Percentiles rank a stretch among this genome's conserved stretches.
Conservation (phyloP, 53 echinoderm and acorn worm genomes). For the Zoroaster sp. region DNA sequence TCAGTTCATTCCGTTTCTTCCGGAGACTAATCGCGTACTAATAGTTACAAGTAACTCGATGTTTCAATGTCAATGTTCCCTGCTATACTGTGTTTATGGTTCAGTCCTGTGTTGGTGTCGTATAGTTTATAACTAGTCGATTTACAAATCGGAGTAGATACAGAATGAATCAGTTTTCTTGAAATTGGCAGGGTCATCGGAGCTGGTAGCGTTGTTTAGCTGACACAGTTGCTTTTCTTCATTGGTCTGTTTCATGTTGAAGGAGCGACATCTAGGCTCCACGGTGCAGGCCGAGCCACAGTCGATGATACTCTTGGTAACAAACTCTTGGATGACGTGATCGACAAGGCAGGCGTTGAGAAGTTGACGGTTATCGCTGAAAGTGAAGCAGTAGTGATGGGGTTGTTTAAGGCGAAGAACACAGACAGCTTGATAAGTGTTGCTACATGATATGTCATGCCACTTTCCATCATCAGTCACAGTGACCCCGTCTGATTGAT, state of each 20-base stretch:
- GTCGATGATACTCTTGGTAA: neutral
- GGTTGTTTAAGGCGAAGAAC: neutral
- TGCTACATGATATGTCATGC: neutral
- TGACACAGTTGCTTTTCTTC: neutral
- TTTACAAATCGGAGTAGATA: slow-evolving; percentile 9
- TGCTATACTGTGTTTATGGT: neutral
- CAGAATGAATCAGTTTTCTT: neutral
- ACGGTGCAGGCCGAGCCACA: neutral
- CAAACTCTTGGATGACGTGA: slow-evolving; percentile 13
- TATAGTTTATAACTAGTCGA: no score
- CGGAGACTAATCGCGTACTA: neutral
- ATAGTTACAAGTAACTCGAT: neutral
- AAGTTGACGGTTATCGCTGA: neutral
- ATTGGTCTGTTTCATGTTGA: neutral
- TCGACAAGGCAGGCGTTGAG: neutral
- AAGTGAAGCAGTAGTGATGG: neutral
- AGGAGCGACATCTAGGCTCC: slow-evolving; percentile 7
- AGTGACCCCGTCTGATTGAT: neutral
- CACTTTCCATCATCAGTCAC: neutral
- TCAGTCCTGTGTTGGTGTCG: neutral
- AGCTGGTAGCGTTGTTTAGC: slow-evolving; percentile 7
- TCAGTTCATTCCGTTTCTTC: neutral
- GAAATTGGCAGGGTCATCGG: neutral
- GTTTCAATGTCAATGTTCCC: neutral
- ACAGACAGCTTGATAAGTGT: neutral